Conservation (phyloP, 2,797 vertebrate genomes). For the Bufotes viridis region DNA sequence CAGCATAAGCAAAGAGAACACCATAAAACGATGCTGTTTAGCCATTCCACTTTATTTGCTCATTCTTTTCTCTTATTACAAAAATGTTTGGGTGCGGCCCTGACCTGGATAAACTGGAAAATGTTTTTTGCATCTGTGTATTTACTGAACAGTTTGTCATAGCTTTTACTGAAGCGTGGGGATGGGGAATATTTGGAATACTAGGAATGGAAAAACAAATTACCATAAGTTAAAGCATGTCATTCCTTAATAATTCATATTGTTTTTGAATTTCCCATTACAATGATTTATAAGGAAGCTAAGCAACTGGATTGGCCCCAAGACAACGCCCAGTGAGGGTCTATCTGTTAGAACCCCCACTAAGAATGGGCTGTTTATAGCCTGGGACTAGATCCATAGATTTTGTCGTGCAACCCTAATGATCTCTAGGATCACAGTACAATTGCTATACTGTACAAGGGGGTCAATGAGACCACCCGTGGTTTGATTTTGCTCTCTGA, state of each 20-base stretch:
- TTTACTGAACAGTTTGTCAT: not conserved
- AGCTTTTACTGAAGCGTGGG: not conserved
- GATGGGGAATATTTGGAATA: not conserved
- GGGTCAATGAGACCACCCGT: no score
- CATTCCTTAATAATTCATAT: not conserved
- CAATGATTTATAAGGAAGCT: not conserved
- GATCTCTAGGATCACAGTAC: no score
- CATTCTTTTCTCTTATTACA: not conserved
- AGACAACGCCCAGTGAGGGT: not conserved
- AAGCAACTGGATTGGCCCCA: not conserved
- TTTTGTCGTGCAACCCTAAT: no score
- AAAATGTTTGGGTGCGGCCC: slow-evolving; percentile 2
- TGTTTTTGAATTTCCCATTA: not conserved
- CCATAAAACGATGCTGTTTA: not conserved
- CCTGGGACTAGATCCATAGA: no score
- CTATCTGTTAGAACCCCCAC: not conserved
- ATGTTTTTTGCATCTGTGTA: slow-evolving; percentile 6
- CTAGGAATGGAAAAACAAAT: not conserved
- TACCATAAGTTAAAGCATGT: not conserved
- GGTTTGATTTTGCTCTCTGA: no score
- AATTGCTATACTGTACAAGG: no score
- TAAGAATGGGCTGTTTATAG: not conserved
- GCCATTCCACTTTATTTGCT: not conserved
- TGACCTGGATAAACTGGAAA: not conserved
- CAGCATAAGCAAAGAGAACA: not conserved